Conservation (phyloP, 2,888 invertebrate species). For the Drosophila atroscutellata region DNA sequence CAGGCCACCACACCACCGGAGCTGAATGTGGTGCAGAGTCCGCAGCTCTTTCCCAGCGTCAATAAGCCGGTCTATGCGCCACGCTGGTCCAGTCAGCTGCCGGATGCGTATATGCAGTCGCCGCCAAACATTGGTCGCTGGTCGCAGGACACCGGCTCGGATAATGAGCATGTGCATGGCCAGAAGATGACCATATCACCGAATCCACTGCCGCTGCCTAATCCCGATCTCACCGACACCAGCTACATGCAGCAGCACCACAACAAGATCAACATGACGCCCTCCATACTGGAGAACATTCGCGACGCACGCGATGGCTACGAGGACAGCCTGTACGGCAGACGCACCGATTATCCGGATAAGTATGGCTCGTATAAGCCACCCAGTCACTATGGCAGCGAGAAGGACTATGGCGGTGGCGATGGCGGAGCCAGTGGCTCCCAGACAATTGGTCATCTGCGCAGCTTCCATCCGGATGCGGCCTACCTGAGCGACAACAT, state of each 20-base stretch:
- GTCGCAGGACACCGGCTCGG: conserved; percentile 92
- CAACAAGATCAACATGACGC: conserved; percentile 86
- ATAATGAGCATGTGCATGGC: conserved; percentile 87
- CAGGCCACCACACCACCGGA: conserved; percentile 88
- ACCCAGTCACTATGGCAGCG: conserved; percentile 84
- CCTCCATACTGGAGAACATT: conserved; percentile 87
- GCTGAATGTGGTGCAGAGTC: conserved; percentile 88
- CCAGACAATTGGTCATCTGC: conserved; percentile 84
- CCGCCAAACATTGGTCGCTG: conserved; percentile 88
- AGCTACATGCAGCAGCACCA: conserved; percentile 86
- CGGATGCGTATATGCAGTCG: conserved; percentile 88
- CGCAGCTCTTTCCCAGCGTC: conserved; percentile 89
- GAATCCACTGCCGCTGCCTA: conserved; percentile 90
- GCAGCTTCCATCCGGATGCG: conserved; percentile 83
- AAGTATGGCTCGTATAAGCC: conserved; percentile 83
- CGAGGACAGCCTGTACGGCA: conserved; percentile 81
- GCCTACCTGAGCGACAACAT: conserved; percentile 84
- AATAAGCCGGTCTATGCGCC: conserved; percentile 88
- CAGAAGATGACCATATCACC: conserved; percentile 88
- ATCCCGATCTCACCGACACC: conserved; percentile 91
- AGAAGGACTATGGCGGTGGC: conserved; percentile 82
- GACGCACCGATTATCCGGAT: conserved; percentile 83
- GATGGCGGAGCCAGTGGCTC: conserved; percentile 73
- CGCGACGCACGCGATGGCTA: conserved; percentile 86
- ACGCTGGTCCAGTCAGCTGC: conserved; percentile 89